Evolutionary conservation across 1,140 invertebrate species (phyloP).

Genomic region (Nebria ingens): DNA sequence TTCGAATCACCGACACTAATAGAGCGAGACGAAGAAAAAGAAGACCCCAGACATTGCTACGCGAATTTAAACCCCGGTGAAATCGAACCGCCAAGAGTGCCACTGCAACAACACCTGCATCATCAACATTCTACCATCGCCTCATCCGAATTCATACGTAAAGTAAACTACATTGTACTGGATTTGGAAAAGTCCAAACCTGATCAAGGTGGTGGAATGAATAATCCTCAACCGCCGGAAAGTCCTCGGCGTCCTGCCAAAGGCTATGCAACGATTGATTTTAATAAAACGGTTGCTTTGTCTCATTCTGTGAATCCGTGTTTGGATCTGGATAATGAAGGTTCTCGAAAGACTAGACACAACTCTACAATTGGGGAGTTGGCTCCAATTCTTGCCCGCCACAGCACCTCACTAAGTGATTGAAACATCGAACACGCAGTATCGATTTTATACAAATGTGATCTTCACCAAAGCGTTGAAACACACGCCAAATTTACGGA

Average conservation of each 20-base stretch:
- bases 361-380: constrained; percentile 49
- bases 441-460: constrained; percentile 8
- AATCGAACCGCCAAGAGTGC: constrained; percentile 28
- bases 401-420: constrained; percentile 48
- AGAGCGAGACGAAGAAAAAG: constrained; percentile 23
- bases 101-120: neutral
- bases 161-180: constrained; percentile 67
- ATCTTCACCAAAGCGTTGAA: constrained; percentile 10
- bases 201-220: constrained; percentile 10
- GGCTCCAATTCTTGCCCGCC: constrained; percentile 36
- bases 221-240: constrained; percentile 35
- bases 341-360: constrained; percentile 52
- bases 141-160: constrained; percentile 37
- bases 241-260: constrained; percentile 46
- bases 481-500: constrained; percentile 5
- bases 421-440: constrained; percentile 20
- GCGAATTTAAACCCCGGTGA: constrained; percentile 54
- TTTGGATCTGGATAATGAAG: constrained; percentile 42
- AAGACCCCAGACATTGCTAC: constrained; percentile 43
- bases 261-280: constrained; percentile 88
- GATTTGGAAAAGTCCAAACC: constrained; percentile 51
- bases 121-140: constrained; percentile 12
- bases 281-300: constrained; percentile 83
- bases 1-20: neutral
- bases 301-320: constrained; percentile 49